phyloP scores from a whole-genome alignment of 2,113 vertebrate genomes.

The Oenanthe oenanthe region DNA sequence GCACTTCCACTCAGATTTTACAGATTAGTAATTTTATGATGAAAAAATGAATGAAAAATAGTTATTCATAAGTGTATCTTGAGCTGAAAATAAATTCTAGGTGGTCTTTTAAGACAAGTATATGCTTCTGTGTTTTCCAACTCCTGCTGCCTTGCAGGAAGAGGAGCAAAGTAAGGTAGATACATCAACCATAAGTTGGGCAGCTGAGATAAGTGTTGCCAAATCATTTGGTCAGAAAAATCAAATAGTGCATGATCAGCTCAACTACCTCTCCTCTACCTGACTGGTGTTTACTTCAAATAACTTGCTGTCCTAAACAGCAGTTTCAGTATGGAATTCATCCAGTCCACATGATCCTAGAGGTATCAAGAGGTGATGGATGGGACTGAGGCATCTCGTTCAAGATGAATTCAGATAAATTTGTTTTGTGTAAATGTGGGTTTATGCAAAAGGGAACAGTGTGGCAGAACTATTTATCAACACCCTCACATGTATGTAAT shows the following conservation, averaged over 20 bases:
- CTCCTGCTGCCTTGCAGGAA: neutral
- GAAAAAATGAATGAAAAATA: neutral
- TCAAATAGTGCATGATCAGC: neutral
- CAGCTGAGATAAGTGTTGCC: neutral
- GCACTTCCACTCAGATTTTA: neutral
- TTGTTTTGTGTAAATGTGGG: neutral
- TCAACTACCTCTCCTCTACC: neutral
- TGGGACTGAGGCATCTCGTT: neutral
- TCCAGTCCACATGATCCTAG: neutral
- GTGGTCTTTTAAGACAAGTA: neutral
- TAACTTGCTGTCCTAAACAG: neutral
- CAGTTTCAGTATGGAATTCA: neutral
- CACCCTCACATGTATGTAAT: rapidly evolving
- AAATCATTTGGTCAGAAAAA: neutral
- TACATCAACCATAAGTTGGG: neutral
- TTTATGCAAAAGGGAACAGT: neutral
- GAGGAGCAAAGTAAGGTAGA: neutral
- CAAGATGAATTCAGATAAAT: neutral
- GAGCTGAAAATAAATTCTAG: neutral
- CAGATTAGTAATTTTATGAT: neutral
- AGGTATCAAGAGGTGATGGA: neutral
- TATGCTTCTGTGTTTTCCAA: neutral
- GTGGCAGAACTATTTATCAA: neutral
- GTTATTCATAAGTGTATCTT: neutral
- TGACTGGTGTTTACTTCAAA: neutral